Evolutionary conservation across 2,888 invertebrate genomes (phyloP).

Genomic region (Drosophila anomelani): DNA sequence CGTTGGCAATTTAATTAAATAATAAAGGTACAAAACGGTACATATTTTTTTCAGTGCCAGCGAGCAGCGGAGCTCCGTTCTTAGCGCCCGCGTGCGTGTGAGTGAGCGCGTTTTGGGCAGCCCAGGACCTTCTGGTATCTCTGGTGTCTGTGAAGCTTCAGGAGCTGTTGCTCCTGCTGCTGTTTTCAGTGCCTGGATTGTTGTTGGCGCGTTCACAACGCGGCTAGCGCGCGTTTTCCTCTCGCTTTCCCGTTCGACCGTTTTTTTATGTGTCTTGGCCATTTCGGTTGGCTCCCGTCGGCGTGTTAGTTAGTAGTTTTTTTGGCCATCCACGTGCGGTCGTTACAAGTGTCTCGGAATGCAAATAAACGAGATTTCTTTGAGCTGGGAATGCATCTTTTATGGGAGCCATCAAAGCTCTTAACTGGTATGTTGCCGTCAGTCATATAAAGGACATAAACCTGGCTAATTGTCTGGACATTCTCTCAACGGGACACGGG

Average conservation of each 20-base stretch:
- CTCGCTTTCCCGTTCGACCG: constrained; percentile 46
- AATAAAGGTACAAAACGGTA: no score
- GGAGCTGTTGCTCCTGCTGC: constrained; percentile 45
- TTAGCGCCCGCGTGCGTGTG: constrained; percentile 37
- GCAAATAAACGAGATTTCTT: constrained; percentile 52
- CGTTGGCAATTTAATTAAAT: neutral
- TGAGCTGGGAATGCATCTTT: constrained; percentile 39
- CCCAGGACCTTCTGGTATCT: constrained; percentile 56
- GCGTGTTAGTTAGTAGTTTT: constrained; percentile 33
- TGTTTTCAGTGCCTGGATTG: constrained; percentile 83
- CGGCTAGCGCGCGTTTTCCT: constrained; percentile 55
- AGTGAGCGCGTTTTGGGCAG: constrained; percentile 36
- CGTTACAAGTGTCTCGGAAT: constrained; percentile 55
- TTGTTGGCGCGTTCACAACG: constrained; percentile 82
- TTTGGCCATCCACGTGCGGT: constrained; percentile 57
- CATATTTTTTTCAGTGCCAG: constrained; percentile 5
- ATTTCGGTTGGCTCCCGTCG: constrained; percentile 29
- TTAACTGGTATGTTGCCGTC: constrained; percentile 35
- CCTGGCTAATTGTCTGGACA: constrained; percentile 32
- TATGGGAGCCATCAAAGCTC: constrained; percentile 37
- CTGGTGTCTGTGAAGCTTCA: constrained; percentile 10
- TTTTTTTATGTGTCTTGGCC: constrained; percentile 46
- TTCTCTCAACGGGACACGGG: constrained; percentile 10
- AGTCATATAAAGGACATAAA: constrained; percentile 13
- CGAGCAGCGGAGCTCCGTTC: constrained; percentile 15